A percentile compares a stretch with the other conserved stretches of the same genome.
Evolutionary conservation across 2,797 vertebrate species (phyloP).

Genomic region (Tympanoctomys barrerae): DNA sequence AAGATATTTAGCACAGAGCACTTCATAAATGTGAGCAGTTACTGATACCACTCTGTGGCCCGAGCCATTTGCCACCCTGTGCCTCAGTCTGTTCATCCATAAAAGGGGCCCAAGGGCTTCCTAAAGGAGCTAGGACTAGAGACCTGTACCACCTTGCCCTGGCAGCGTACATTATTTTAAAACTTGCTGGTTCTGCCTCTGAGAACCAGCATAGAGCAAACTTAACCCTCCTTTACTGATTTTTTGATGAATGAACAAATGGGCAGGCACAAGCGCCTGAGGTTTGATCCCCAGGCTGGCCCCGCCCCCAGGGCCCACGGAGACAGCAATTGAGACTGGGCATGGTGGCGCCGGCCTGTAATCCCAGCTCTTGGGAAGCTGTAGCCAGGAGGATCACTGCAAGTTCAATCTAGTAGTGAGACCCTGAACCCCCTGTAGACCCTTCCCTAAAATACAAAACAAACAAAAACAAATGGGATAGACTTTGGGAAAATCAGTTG

Average conservation of each 20-base stretch:
- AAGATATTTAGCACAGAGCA: background rate
- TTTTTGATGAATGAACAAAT: constrained; percentile 34
- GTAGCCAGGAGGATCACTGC: no score
- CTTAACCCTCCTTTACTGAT: background rate
- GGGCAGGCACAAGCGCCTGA: background rate
- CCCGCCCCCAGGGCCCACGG: no score
- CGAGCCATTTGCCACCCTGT: background rate
- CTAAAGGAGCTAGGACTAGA: background rate
- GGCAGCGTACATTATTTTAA: background rate
- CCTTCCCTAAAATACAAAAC: no score
- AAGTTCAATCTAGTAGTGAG: no score
- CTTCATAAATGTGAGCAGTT: background rate
- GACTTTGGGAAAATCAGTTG: constrained; percentile 40
- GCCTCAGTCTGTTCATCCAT: background rate
- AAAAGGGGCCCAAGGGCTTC: background rate
- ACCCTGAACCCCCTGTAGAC: no score
- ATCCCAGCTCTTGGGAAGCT: no score
- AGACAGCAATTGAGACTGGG: no score
- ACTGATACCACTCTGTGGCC: background rate
- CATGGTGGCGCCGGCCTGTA: no score
- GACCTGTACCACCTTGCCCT: background rate
- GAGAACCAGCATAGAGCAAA: background rate
- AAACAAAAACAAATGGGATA: background rate
- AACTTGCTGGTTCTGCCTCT: constrained; percentile 19
- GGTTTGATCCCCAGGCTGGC: no score